Conservation (phyloP, 2,888 invertebrate genomes). For the Eustalomyia histrio region DNA sequence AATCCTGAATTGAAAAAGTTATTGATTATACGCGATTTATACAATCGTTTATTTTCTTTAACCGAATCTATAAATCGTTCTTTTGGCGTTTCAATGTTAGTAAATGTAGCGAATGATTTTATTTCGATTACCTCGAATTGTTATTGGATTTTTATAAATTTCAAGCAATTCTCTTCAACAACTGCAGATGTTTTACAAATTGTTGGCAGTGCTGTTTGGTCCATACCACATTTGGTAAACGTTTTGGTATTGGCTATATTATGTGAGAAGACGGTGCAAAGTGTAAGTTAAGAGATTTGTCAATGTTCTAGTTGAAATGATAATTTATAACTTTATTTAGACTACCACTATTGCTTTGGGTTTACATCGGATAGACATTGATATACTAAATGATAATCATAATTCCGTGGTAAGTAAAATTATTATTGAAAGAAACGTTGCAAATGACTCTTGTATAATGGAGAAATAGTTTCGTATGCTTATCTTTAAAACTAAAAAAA, state of each 20-base stretch:
- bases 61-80: slow-evolving; percentile 72
- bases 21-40: slow-evolving; percentile 72
- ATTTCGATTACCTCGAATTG: slow-evolving; percentile 76
- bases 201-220: slow-evolving; percentile 72
- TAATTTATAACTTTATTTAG: slow-evolving; percentile 69
- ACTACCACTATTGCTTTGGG: slow-evolving; percentile 78
- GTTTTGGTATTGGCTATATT: slow-evolving; percentile 72
- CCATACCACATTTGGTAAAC: slow-evolving; percentile 75
- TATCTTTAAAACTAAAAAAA: no score
- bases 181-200: slow-evolving; percentile 70
- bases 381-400: slow-evolving; percentile 76
- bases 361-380: slow-evolving; percentile 78
- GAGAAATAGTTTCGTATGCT: no score
- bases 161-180: slow-evolving; percentile 69
- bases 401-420: slow-evolving; percentile 76
- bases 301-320: no score
- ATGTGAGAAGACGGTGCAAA: slow-evolving; percentile 74
- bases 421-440: background rate
- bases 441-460: no score
- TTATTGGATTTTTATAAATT: slow-evolving; percentile 77
- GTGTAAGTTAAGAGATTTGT: slow-evolving; percentile 70
- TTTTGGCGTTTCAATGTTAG: slow-evolving; percentile 75
- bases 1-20: slow-evolving; percentile 69
- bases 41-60: slow-evolving; percentile 75
- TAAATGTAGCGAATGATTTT: slow-evolving; percentile 77